Conservation (phyloP, 92 coral and sea anemone species). For the Chrysogorgia sp. region DNA sequence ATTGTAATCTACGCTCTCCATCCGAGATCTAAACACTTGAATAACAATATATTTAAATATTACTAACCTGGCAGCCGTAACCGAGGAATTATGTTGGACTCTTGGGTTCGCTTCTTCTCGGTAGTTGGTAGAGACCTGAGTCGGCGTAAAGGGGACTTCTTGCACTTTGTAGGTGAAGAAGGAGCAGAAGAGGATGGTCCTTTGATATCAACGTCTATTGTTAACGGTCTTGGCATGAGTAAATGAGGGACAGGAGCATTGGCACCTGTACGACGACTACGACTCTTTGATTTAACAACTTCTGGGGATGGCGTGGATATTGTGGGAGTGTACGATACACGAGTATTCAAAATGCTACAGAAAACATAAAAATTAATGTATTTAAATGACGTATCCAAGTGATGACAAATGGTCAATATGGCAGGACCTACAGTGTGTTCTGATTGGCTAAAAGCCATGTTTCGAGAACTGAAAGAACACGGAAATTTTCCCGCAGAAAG, state of each 20-base stretch:
- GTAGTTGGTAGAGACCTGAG: constrained; percentile 30
- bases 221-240: constrained; percentile 37
- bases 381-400: background rate
- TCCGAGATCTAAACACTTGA: background rate
- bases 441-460: too few relatives aligned
- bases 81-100: constrained; percentile 18
- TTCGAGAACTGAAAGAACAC: too few relatives aligned
- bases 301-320: constrained; percentile 19
- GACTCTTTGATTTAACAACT: background rate
- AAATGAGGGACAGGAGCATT: constrained; percentile 40
- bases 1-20: background rate
- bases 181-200: constrained; percentile 36
- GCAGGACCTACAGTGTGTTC: too few relatives aligned
- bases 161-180: constrained; percentile 29
- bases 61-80: constrained; percentile 38
- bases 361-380: background rate
- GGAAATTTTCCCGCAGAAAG: too few relatives aligned
- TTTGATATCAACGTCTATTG: constrained; percentile 7
- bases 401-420: too few relatives aligned
- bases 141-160: constrained; percentile 40
- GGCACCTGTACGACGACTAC: constrained; percentile 32
- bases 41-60: background rate
- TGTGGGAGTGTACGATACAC: constrained; percentile 19
- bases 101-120: background rate
- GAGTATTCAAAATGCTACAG: background rate